Base-by-base conservation (phyloP, 1,140 invertebrate genomes). In the Solenopsis fugax region DNA sequence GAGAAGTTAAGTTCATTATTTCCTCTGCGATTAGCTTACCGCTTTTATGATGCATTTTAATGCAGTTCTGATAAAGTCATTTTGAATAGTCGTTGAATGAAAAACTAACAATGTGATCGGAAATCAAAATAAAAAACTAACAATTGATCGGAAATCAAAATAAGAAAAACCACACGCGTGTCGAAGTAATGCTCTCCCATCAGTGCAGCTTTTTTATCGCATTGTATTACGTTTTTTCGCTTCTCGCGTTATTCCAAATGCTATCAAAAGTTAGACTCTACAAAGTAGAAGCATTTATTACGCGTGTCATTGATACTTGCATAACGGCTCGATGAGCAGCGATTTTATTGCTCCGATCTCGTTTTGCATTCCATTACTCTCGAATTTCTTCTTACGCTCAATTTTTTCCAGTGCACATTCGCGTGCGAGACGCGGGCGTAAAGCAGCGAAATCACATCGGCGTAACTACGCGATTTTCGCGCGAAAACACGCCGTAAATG, bases 401-500 rank as follows among this genome's bases (percentile, higher is more conserved):
- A 81, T 62, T 81, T 81, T 69, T 69, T 81, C 45, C 24, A 12
- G 4, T 21, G 24, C 65, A 13, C 65, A 54, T 54, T 0, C 16
- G 34, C 21, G 50, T 16, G 10, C 37, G 52, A 71, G n/a, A 69
- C 62, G 34, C n/a, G 52, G 7, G 41, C 37, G 41, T 60, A 75
- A 75, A 85, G 24, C 41, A 76, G 24, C n/a, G 41, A 86, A 80
- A 58, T 58, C 62, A 69, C 21, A 67, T 69, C 24, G 41, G 34
- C 37, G 50, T 29, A 72, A 71, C 65, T 54, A 81, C 16, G 21
- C 24, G 45, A 45, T 58, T 69, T 69, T 67, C 21, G 48, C 41
- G 41, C 48, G 34, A 67, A 84, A 84, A 67, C 29, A 71, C 52
- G 48, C 58, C n/a, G 64, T 82, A 81, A 72, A 86, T 81, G 45